These are phyloP conservation scores for Volucella inflata DNA, from an alignment of 2,888 invertebrate genomes.

Conservation along the genomic window DNA sequence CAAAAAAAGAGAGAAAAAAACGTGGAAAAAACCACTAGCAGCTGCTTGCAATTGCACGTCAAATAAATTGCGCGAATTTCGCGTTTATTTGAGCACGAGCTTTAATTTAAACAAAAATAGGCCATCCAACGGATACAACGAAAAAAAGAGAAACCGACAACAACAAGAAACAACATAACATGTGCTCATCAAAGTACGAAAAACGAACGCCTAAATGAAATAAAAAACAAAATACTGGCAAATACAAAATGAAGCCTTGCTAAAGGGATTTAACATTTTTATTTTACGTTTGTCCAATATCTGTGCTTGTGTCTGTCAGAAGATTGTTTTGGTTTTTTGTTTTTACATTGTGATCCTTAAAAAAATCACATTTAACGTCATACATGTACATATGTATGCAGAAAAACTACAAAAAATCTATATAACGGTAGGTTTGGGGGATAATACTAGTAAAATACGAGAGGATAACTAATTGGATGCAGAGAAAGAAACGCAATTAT, in stretches of 20 bases:
- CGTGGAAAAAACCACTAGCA: constrained; percentile 54
- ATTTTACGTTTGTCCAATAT: constrained; percentile 33
- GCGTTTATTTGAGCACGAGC: constrained; percentile 76
- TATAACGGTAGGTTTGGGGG: background rate
- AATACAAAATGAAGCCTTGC: constrained; percentile 29
- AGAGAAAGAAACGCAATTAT: background rate
- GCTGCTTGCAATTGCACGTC: constrained; percentile 76
- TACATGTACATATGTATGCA: constrained; percentile 3
- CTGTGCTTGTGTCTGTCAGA: constrained; percentile 27
- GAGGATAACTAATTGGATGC: constrained; percentile 43
- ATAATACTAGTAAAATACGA: background rate
- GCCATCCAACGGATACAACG: constrained; percentile 73
- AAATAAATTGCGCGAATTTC: constrained; percentile 76
- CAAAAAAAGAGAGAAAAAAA: constrained; percentile 23
- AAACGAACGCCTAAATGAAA: constrained; percentile 18
- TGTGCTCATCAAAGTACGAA: constrained; percentile 64
- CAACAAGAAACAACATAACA: constrained; percentile 66
- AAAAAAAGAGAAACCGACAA: constrained; percentile 30
- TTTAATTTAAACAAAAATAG: constrained; percentile 76
- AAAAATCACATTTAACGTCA: constrained; percentile 12
- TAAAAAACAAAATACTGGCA: constrained; percentile 8
- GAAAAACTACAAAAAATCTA: constrained; percentile 2
- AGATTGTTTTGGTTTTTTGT: constrained; percentile 31
- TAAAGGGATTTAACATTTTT: constrained; percentile 47
- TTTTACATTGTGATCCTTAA: constrained; percentile 40